Evolutionary conservation across 2,113 vertebrate genomes (phyloP), one percentile per base, ranked within the genome.

Genomic region (Siphamia tubifer): DNA sequence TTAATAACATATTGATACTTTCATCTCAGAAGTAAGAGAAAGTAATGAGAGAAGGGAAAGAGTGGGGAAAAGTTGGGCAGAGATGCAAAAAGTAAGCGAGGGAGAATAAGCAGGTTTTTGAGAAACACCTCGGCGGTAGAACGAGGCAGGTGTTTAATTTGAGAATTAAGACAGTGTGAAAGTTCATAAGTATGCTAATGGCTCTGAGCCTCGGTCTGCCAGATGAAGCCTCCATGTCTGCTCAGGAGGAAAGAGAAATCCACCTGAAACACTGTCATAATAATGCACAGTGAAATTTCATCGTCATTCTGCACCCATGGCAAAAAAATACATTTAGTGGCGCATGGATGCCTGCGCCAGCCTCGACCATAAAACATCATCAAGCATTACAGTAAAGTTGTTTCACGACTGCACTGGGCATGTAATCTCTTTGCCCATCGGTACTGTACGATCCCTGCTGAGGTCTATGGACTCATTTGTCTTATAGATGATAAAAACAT

Each of bases 101-200:
- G 20, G 15, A 16, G 23, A 58, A 11, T 30, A 20, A 27, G 42
- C 12, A 2, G 32, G 27, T 60, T 31, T 31, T 13, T 66, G 40
- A n/a, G 63, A 84, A 79, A 88, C 79, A 88, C 79, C 70, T 85
- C 57, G 48, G 78, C 30, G 1, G 76, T 53, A 64, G 57, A 61
- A 81, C 1, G 44, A 75, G 55, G 76, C 90, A 91, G 89, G 89
- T 89, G 89, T 91, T 91, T 91, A 61, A 91, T 90, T 87, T 91
- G 80, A 74, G 85, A 84, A 90, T 89, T 83, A 89, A 88, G 89
- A 84, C 52, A 36, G 85, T 89, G 90, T 87, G 89, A 90, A 91
- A 81, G 85, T 91, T 87, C 80, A 81, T 88, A 78, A 88, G 74
- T 78, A 87, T 85, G 88, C 82, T 89, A 89, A 91, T 87, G 72